These are phyloP conservation scores for Falco columbarius DNA, from an alignment of 2,797 vertebrate species.

Conservation along the genomic window DNA sequence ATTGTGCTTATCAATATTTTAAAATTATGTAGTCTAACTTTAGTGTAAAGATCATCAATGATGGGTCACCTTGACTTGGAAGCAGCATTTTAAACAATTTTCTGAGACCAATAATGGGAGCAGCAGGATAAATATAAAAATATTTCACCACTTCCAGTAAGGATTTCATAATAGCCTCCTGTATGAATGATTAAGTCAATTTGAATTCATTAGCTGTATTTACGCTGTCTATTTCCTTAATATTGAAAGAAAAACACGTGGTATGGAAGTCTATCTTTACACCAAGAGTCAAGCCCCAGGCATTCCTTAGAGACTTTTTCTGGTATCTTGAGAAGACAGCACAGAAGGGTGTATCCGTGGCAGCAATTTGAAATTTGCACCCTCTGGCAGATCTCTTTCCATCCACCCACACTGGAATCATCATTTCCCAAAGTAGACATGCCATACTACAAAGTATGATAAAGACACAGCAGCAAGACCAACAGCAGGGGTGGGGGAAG, in stretches of 20 bases:
- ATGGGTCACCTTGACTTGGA: neutral
- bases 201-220: conserved; percentile 35
- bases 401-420: conserved; percentile 53
- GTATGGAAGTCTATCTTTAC: conserved; percentile 23
- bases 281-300: conserved; percentile 17
- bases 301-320: conserved; percentile 56
- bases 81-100: neutral
- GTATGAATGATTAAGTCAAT: neutral
- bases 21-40: neutral
- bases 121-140: neutral
- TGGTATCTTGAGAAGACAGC: conserved; percentile 56
- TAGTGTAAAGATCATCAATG: neutral
- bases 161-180: neutral
- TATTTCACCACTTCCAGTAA: neutral
- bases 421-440: conserved; percentile 52
- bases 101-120: neutral
- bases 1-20: neutral
- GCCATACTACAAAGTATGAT: neutral
- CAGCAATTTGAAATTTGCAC: conserved; percentile 65
- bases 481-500: neutral
- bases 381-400: conserved; percentile 52
- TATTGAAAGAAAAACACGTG: neutral
- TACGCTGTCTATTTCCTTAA: neutral
- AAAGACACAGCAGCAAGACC: conserved; percentile 1
- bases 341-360: conserved; percentile 48